Evolutionary conservation across 2,113 vertebrate genomes (phyloP), one percentile per base, ranked within the genome.

Genomic region (Noctilio leporinus): DNA sequence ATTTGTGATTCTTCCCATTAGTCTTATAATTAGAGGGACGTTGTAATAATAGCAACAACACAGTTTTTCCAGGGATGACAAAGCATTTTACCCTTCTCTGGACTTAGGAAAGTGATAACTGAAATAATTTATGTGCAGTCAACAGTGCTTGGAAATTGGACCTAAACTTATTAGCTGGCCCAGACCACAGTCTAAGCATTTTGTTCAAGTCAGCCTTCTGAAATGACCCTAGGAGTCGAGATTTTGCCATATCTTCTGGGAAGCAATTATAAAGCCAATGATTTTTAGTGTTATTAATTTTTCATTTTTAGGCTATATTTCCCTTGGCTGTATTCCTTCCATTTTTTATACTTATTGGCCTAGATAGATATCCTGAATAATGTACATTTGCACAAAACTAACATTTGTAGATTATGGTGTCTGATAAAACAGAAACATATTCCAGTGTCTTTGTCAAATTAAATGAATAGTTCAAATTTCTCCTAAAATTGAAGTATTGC

Each of bases 231-330:
- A 93, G 72, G 73, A 97, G 92, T 93, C 95, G 76, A 97, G 89
- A 85, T 95, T 96, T 43, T 7, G 89, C 96, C 89, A 95, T 57
- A 93, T 96, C 97, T 97, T 97, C 96, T 97, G 96, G 96, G 98
- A 98, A 98, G 96, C 97, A 97, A 97, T 97, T 98, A 97, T 96
- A 97, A 96, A 96, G 84, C 94, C 94, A 97, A 97, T 96, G 94
- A 91, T 96, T 94, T 93, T 98, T 97, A 95, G 78, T 59, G n/a
- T 95, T 98, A 97, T 97, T 97, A 97, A 98, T 97, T 97, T 98
- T 97, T 97, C 93, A 97, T 97, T 96, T 85, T 93, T 62, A 67
- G 93, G 91, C 93, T 98, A 77, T 97, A 97, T 97, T 94, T 96
- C 97, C 82, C 95, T 67, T 95, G 87, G 82, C 86, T 97, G 96